phyloP scores from a whole-genome alignment of 2,888 invertebrate genomes.

The Escarpia spicata region DNA sequence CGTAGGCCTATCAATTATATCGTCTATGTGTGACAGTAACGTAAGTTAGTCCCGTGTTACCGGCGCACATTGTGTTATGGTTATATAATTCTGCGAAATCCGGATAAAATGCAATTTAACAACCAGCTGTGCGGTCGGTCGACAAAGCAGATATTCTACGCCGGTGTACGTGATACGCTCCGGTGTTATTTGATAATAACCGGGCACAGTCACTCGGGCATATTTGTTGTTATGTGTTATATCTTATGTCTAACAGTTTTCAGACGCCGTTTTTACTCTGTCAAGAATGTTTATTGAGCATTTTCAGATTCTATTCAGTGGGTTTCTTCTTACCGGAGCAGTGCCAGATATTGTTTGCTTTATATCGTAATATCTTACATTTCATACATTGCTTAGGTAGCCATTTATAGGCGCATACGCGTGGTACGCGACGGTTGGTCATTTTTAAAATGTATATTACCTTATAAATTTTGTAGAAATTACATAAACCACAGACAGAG shows the following conservation, averaged over 20 bases:
- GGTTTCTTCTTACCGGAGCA: not conserved
- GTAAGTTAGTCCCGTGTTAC: not conserved
- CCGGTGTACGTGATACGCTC: not conserved
- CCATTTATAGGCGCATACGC: not conserved
- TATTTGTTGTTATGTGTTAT: not conserved
- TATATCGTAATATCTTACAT: not conserved
- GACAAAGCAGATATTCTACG: not conserved
- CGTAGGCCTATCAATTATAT: too few relatives aligned
- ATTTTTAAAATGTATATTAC: too few relatives aligned
- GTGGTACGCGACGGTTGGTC: not conserved
- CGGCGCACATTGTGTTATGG: not conserved
- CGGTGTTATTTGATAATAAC: not conserved
- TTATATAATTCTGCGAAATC: not conserved
- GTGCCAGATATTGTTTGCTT: not conserved
- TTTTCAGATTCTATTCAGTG: not conserved
- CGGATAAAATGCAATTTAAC: not conserved
- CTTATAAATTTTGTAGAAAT: not conserved
- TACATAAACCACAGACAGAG: not conserved
- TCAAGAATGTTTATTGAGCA: not conserved
- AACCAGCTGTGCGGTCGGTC: not conserved
- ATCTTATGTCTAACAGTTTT: not conserved
- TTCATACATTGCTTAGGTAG: not conserved
- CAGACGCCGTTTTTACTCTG: not conserved
- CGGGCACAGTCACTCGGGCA: not conserved
- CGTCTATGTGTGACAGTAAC: not conserved